Percentiles rank a stretch among this genome's conserved stretches.
These are phyloP conservation scores for Adoxophyes honmai DNA, from an alignment of 1,140 invertebrate species.

Conservation along the genomic window DNA sequence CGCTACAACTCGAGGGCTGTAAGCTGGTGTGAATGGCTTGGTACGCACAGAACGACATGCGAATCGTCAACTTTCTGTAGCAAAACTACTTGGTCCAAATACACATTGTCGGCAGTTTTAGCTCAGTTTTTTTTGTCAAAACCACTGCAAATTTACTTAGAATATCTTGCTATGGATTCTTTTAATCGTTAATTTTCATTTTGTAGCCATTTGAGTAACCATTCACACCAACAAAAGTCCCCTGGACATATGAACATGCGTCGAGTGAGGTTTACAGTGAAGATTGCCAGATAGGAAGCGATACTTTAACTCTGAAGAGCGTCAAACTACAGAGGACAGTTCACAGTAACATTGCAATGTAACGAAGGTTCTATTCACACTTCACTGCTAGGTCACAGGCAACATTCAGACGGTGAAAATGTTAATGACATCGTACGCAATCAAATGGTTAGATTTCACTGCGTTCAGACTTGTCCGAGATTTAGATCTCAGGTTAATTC, in stretches of 20 bases:
- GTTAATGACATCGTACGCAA: constrained; percentile 21
- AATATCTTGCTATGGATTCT: too few species aligned
- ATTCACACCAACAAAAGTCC: too few species aligned
- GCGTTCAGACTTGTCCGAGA: background rate
- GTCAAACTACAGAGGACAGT: constrained; percentile 40
- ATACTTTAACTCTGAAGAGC: constrained; percentile 40
- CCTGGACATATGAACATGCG: constrained; percentile 41
- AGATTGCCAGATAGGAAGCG: constrained; percentile 33
- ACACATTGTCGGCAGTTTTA: too few species aligned
- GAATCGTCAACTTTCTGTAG: too few species aligned
- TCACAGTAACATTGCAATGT: constrained; percentile 25
- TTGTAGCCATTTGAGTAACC: too few species aligned
- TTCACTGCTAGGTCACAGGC: constrained; percentile 44
- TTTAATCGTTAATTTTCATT: too few species aligned
- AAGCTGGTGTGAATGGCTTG: too few species aligned
- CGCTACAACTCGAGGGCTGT: too few species aligned
- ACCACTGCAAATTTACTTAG: too few species aligned
- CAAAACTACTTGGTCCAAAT: too few species aligned
- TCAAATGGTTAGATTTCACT: background rate
- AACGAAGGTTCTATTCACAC: constrained; percentile 29
- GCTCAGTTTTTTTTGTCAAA: too few species aligned
- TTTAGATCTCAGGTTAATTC: background rate
- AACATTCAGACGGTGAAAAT: constrained; percentile 42
- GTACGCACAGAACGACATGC: too few species aligned
- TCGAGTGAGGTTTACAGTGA: constrained; percentile 27